Evolutionary conservation across 2,113 vertebrate species (phyloP), one percentile per base, ranked within the genome.

Genomic region (Mesembrinibis cayennensis): DNA sequence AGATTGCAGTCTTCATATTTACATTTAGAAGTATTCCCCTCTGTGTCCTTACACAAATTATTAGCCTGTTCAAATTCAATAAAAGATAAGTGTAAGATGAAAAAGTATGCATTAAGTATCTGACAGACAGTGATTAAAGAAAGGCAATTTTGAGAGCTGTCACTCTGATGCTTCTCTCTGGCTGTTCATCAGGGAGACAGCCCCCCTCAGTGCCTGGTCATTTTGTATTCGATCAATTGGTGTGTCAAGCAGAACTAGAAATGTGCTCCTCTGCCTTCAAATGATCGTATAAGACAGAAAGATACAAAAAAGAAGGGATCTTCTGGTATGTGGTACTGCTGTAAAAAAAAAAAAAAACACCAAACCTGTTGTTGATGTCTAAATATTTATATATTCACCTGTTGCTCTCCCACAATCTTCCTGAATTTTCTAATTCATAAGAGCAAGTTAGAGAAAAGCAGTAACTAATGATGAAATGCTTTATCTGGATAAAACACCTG

Each of bases 401-500:
- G 89, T 93, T 84, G 73, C 56, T 82, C 45, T 84, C 29, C 58
- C 50, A 32, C 27, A 89, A 53, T 84, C 89, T 92, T 87, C 80
- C 93, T 82, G 40, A 96, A 82, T 94, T 87, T 88, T 91, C 77
- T 79, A 88, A 69, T 94, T 95, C 40, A 13, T 87, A 72, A 94
- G 15, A 76, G 70, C 13, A 78, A 58, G 40, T 25, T 74, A 94
- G 61, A 49, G 36, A 95, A 95, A 97, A 93, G 38, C 17, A 66
- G 30, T 69, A 44, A 53, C 76, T 81, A 87, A 73, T 86, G 87
- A 91, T 56, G 45, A 93, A 95, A 82, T 49, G 16, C 5, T 91
- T 86, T 81, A 94, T 94, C 71, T 91, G 93, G 61, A 90, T 89
- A 65, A 91, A 97, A 84, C 94, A 92, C 32, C 71, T 91, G 93